Base-by-base conservation (phyloP, 2,888 invertebrate species). In the Balanococcus diminutus region DNA sequence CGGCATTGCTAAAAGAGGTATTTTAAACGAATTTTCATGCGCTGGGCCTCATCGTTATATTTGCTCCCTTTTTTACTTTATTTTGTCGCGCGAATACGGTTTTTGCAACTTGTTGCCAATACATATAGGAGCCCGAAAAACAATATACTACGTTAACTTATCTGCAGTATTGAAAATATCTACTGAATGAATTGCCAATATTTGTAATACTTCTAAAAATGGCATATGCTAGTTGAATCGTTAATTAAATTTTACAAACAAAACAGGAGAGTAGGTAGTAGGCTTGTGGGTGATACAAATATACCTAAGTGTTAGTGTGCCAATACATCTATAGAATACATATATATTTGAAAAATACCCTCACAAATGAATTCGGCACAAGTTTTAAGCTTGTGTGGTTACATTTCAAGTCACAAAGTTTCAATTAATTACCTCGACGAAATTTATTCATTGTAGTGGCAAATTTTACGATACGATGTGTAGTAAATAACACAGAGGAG, bases 41-140 rank as follows among this genome's bases (percentile, higher is more conserved):
- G 67, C 28, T 28, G 28, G 28, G 28, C 56, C 56, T 22, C 22
- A 11, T 22, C 22, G 22, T 56, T 22, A 56, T 22, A 11, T 19
- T 56, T 19, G 9, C 56, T 19, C 22, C 22, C 6, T 22, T 46
- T 67, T 28, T 67, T 28, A 28, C 16, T 28, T 14, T 14, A 8
- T n/a, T 67, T 14, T 28, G 14, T 67, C 67, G 28, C n/a, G n/a
- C n/a, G n/a, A n/a, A n/a, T 28, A 1, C 6, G 14, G 16, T 67
- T 67, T 61, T 67, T n/a, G n/a, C 19, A 67, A 67, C 67, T 67
- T 67, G 67, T 67, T 67, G 67, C 28, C 67, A 67, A 46, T 46
- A n/a, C n/a, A n/a, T 46, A 56, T 56, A 56, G 56, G 56, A 28
- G 28, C 4, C 16, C 28, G 25, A 28, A 67, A 28, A 67, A 67